Percentiles rank a stretch among this genome's conserved stretches.
Conservation (phyloP, 2,797 vertebrate genomes). For the Garrulus glandarius region DNA sequence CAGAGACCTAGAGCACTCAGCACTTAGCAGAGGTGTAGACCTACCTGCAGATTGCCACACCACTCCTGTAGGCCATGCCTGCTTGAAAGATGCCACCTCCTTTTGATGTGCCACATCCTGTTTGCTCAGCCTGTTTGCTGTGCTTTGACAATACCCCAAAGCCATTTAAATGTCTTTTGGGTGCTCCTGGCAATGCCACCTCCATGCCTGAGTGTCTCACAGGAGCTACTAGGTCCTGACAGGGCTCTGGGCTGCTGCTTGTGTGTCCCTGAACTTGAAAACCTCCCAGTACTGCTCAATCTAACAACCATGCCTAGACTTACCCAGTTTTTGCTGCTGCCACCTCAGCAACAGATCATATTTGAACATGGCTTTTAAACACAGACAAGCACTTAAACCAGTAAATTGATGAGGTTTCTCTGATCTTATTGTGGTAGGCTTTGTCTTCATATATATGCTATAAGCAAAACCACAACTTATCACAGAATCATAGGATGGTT, state of each 20-base stretch:
- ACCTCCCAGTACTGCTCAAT: background rate
- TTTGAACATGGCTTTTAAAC: background rate
- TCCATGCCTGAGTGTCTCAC: background rate
- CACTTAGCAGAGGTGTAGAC: no score
- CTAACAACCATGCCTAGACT: background rate
- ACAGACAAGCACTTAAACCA: background rate
- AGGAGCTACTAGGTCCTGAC: background rate
- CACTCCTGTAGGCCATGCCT: background rate
- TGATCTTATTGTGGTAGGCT: background rate
- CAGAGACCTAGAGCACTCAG: background rate
- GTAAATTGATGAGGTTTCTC: background rate
- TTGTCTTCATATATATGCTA: background rate
- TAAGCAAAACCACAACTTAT: background rate
- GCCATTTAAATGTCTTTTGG: background rate
- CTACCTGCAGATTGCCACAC: background rate
- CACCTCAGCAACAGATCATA: background rate
- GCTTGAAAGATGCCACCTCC: background rate
- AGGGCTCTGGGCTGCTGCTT: background rate
- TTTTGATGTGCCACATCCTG: background rate
- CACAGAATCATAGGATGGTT: background rate
- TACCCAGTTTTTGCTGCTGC: background rate
- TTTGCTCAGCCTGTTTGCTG: fast-evolving
- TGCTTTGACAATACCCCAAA: background rate
- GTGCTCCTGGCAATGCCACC: background rate
- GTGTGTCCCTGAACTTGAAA: background rate